Conservation (phyloP, 23 tunicate genomes). For the Styela plicata region DNA sequence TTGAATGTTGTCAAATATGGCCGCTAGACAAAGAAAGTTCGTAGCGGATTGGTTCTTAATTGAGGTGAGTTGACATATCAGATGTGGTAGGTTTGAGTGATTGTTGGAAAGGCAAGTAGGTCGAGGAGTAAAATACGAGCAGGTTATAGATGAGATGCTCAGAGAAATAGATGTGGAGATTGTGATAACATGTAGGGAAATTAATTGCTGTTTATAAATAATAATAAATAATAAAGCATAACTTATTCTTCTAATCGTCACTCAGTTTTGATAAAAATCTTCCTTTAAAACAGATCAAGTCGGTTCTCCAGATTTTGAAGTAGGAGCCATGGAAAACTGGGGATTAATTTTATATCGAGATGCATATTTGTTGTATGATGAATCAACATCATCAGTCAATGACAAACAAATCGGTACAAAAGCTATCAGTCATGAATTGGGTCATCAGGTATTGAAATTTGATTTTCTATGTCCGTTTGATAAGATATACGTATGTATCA, state of each 20-base stretch:
- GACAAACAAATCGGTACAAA: conserved; percentile 43
- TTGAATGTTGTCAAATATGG: no score
- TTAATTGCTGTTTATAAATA: background rate
- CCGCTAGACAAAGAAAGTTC: no score
- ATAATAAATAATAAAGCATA: background rate
- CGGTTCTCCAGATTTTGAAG: conserved; percentile 70
- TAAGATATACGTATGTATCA: no score
- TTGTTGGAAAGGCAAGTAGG: no score
- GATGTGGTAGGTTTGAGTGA: no score
- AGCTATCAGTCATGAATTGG: conserved; percentile 55
- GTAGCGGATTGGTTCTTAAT: no score
- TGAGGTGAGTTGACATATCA: no score
- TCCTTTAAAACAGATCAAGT: conserved; percentile 64
- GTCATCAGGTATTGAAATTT: conserved; percentile 52
- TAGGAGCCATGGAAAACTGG: conserved; percentile 85
- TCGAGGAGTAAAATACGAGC: no score
- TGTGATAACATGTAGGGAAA: no score
- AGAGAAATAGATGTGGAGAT: no score
- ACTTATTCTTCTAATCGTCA: background rate
- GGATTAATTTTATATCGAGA: conserved; percentile 68
- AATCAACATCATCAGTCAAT: conserved; percentile 38
- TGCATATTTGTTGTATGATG: conserved; percentile 46
- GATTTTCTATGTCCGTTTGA: no score
- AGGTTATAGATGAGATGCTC: no score
- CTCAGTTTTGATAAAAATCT: background rate